Conservation (phyloP, 2,888 invertebrate species). For the Bombylius discolor region DNA sequence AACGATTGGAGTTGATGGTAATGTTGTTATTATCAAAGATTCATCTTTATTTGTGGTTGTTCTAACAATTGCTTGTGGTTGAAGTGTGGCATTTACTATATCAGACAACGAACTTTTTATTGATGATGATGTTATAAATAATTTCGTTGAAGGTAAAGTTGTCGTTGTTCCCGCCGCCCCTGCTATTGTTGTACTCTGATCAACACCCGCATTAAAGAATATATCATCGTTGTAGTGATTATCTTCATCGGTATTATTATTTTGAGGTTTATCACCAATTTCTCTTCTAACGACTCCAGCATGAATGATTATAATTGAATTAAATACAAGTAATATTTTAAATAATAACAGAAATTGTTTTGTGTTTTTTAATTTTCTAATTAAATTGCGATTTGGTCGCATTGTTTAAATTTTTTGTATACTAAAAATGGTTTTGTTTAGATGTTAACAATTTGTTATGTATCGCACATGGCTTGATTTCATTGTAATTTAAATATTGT, state of each 20-base stretch:
- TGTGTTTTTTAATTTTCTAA: not conserved
- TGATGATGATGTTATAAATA: not conserved
- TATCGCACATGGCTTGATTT: too few relatives aligned
- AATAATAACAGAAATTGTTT: not conserved
- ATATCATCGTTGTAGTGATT: not conserved
- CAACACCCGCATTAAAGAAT: not conserved
- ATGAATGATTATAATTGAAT: not conserved
- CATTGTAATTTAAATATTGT: too few relatives aligned
- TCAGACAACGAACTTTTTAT: too few relatives aligned
- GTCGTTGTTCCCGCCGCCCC: not conserved
- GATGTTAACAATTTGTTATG: too few relatives aligned
- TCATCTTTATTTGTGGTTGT: too few relatives aligned
- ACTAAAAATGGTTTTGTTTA: not conserved
- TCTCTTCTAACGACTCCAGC: conserved; percentile 2
- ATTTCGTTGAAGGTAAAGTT: not conserved
- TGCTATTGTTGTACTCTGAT: not conserved
- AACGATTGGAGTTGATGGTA: too few relatives aligned
- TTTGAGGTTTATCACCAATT: not conserved
- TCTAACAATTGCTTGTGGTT: too few relatives aligned
- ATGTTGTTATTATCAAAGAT: too few relatives aligned
- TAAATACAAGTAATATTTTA: not conserved
- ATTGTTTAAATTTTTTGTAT: conserved; percentile 1
- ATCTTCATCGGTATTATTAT: not conserved
- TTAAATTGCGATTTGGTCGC: not conserved
- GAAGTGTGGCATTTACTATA: too few relatives aligned